Base-by-base conservation (phyloP, 1,140 invertebrate species). In the Batillaria attramentaria region DNA sequence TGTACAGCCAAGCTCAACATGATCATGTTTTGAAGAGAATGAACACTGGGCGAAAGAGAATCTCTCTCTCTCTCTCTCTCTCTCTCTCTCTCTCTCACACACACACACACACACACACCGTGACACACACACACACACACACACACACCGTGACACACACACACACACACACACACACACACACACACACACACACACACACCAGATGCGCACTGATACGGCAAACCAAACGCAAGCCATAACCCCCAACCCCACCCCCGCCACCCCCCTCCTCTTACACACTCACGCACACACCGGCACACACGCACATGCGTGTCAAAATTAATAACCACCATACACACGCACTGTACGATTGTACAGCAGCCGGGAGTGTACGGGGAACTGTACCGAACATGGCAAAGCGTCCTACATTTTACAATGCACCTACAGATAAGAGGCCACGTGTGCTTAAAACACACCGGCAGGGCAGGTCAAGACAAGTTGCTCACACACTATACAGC, bases 111-210 rank as follows among this genome's bases (percentile, higher is more conserved):
- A 65, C 0, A 65, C n/a, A 65, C 10, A 33, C 28, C n/a, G n/a
- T n/a, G 3, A 42, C 69, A 72, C n/a, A 43, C 69, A 72, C 69
- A 72, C 69, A 72, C 69, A 72, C n/a, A 18, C 69, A 72, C 31
- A 10, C n/a, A 72, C 28, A 39, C 35, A n/a, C 18, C 68, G 28
- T 70, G 5, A 13, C 13, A 20, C 35, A 42, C 8, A 18, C 20
- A 60, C 46, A 35, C 39, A 24, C 37, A 37, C 72, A 37, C 16
- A 28, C 46, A 57, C 57, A 57, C 50, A n/a, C 46, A 74, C 37
- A 74, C 18, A 74, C 72, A 74, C 46, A 37, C 50, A 57, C 72
- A 24, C 72, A 16, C 46, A 37, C 5, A 6, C 46, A 57, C 46
- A 50, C 33, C 4, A 73, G 6, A 50, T 13, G 2, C 43, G 5